phyloP scores from a whole-genome alignment of 2,113 vertebrate genomes.

The Nothocercus julius region DNA sequence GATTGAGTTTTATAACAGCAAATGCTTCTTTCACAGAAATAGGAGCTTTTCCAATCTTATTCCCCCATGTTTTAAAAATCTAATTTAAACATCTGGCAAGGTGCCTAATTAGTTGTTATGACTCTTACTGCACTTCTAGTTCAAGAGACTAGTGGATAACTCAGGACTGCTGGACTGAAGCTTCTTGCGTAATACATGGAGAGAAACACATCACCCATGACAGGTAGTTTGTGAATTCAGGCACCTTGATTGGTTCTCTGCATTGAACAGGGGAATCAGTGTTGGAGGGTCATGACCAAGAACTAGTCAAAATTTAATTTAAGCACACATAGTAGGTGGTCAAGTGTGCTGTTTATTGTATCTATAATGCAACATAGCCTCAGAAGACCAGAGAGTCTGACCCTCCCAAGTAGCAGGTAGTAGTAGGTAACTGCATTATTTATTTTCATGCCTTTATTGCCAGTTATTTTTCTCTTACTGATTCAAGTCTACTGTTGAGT shows the following conservation, averaged over 20 bases:
- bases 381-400: background rate
- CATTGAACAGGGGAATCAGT: background rate
- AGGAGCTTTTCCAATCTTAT: background rate
- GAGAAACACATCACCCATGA: background rate
- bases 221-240: background rate
- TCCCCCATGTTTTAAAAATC: background rate
- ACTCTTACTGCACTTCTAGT: background rate
- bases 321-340: background rate
- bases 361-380: background rate
- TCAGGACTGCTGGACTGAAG: background rate
- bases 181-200: background rate
- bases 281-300: background rate
- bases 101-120: background rate
- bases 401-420: background rate
- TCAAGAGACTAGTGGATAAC: background rate
- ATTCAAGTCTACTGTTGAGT: background rate
- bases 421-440: background rate
- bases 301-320: background rate
- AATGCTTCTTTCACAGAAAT: background rate
- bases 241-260: background rate
- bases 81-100: background rate
- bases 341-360: background rate
- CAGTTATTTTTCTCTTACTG: background rate
- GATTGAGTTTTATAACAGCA: background rate
- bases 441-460: background rate